Conservation (phyloP, 2,113 vertebrate genomes). For the Sorex fumeus region DNA sequence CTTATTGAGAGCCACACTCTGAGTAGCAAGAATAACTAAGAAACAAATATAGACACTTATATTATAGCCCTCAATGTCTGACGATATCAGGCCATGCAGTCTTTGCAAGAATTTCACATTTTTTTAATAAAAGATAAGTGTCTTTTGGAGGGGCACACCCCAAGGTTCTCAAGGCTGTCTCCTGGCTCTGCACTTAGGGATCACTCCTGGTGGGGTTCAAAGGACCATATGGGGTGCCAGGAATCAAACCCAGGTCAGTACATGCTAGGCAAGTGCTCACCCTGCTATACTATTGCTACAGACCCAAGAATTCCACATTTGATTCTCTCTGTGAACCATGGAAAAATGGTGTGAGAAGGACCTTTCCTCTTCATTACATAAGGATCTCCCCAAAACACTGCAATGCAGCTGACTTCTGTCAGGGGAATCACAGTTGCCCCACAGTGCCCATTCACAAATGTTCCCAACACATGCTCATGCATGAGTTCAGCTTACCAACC, state of each 20-base stretch:
- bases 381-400: no score
- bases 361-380: not conserved
- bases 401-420: not conserved
- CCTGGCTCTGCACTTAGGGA: not conserved
- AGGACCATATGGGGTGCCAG: no score
- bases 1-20: not conserved
- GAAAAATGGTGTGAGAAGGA: not conserved
- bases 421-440: not conserved
- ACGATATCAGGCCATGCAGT: not conserved
- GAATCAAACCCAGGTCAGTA: no score
- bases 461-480: not conserved
- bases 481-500: accelerated
- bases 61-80: not conserved
- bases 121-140: no score
- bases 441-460: accelerated
- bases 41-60: not conserved
- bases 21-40: not conserved
- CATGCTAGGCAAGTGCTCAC: no score
- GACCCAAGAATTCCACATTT: not conserved
- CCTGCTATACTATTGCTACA: no score
- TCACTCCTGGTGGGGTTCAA: not conserved
- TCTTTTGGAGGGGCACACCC: no score
- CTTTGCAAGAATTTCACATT: not conserved
- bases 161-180: no score
- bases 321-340: no score